Evolutionary conservation across 2,797 vertebrate species (phyloP), one percentile per base, ranked within the genome.

Genomic region (Brachyrhaphis roseni): DNA sequence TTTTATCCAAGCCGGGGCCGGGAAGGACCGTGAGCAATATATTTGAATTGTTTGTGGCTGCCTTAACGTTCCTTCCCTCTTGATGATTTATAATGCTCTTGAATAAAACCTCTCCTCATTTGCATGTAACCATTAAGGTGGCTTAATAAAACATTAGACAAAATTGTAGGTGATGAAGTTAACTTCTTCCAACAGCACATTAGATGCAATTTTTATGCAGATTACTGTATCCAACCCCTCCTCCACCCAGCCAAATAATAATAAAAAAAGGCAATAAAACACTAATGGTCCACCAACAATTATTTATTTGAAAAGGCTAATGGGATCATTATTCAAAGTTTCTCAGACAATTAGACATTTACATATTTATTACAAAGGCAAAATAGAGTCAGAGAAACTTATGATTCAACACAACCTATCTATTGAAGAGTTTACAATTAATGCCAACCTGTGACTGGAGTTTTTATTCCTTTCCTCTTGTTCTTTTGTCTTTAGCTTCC

Each of bases 241-340:
- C 73, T 41, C 73, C 15, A 31, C 41, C 6, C 4, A 57, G 4
- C 16, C 41, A 45, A 41, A 20, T 74, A 53, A 47, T 12, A 49
- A 43, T 8, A 68, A 39, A 39, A 77, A 75, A 75, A 75, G 28
- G 80, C 73, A 79, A 86, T 86, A 75, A 76, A 82, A 84, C 18
- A 34, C 83, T 87, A 89, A 91, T 88, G 83, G 79, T 82, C 8
- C 57, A 73, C 57, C 81, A 62, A 75, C 39, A 82, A 75, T 88
- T 90, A 86, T 83, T 77, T 83, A 57, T 76, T 82, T 75, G 74
- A 86, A 84, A 81, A 80, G 76, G 47, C 78, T 87, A 92, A 90
- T 92, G 80, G 84, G 82, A 76, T 89, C 75, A 86, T 90, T 88
- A 86, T 87, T 91, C 72, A 91, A 77, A 78, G 75, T 74, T 85